phyloP scores from a whole-genome alignment of 2,113 vertebrate species.

The Sialia sialis region DNA sequence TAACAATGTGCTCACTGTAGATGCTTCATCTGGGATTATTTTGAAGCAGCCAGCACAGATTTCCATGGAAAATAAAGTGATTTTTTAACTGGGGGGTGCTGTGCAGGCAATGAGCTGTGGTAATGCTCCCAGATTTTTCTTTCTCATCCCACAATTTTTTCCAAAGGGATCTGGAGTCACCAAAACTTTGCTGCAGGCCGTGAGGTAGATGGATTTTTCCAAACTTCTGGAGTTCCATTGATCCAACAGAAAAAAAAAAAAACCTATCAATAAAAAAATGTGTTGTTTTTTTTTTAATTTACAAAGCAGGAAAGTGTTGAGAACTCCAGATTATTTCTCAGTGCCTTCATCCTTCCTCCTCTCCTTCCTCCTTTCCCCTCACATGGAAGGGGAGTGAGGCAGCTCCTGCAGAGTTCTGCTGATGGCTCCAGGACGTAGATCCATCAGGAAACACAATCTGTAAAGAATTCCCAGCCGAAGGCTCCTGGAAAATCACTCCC shows the following conservation, averaged over 20 bases:
- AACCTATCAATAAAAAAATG: too few species aligned
- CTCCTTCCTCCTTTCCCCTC: background rate
- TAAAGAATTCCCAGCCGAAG: background rate
- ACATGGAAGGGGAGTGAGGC: background rate
- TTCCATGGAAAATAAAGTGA: background rate
- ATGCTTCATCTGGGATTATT: background rate
- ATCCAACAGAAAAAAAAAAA: background rate
- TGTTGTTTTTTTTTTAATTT: too few species aligned
- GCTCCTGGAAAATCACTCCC: background rate
- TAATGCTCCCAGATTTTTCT: background rate
- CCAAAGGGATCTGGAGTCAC: background rate
- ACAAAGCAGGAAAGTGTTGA: background rate
- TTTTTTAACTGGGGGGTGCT: background rate
- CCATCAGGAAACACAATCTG: background rate
- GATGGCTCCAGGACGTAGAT: background rate
- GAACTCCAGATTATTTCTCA: background rate
- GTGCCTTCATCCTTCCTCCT: too few species aligned
- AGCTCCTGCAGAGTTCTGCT: background rate
- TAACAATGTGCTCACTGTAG: background rate
- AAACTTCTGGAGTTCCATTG: background rate
- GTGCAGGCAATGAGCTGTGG: background rate
- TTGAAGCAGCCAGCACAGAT: background rate
- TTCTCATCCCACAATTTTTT: background rate
- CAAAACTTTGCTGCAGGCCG: background rate
- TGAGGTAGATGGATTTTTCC: background rate